phyloP scores from a whole-genome alignment of 2,113 vertebrate species.

The Sinocyclocheilus anophthalmus region DNA sequence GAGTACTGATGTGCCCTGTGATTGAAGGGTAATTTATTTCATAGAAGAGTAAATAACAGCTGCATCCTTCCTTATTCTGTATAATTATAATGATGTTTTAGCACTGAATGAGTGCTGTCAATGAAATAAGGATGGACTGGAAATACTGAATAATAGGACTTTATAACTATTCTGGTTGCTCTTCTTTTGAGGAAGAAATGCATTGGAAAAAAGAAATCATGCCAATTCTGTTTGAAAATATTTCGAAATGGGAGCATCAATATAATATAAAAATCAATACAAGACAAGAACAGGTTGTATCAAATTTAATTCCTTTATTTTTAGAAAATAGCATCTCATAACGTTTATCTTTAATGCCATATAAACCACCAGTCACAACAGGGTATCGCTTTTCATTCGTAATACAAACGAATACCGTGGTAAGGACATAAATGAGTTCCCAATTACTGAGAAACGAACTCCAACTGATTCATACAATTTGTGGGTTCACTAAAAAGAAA shows the following conservation, averaged over 20 bases:
- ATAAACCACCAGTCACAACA: background rate
- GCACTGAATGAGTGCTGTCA: background rate
- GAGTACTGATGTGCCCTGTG: slow-evolving; percentile 35
- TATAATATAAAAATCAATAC: background rate
- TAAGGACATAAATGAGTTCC: background rate
- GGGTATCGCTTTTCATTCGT: background rate
- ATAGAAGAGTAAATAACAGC: slow-evolving; percentile 8
- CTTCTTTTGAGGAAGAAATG: background rate
- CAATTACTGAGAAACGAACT: background rate
- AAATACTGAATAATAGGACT: background rate
- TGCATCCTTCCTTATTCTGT: background rate
- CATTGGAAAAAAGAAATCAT: background rate
- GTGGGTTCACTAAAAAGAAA: background rate
- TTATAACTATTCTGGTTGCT: background rate
- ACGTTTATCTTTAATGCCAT: background rate
- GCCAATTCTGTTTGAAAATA: background rate
- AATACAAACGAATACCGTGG: background rate
- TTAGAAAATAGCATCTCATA: background rate
- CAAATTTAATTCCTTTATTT: background rate
- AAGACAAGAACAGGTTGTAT: background rate
- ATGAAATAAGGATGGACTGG: background rate
- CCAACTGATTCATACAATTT: background rate
- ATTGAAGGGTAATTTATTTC: slow-evolving; percentile 47
- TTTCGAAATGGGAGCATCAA: background rate
- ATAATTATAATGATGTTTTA: background rate